Evolutionary conservation across 2,113 vertebrate genomes (phyloP).

Genomic region (Nerophis lumbriciformis): DNA sequence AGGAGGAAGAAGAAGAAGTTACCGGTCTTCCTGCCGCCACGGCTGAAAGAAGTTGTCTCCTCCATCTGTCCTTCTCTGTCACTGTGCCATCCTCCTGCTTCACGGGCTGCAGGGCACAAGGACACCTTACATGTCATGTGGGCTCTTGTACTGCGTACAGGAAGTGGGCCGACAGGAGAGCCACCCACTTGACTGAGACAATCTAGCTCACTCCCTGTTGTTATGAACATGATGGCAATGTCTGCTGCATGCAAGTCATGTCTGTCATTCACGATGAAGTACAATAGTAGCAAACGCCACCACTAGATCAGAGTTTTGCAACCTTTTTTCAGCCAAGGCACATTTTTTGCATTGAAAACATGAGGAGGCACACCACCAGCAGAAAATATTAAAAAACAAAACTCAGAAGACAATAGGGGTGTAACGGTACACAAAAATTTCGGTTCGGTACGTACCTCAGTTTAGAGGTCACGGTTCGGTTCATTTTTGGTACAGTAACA

Average conservation of each 20-base stretch:
- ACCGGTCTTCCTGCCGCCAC: constrained; percentile 70
- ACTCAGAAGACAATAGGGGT: no score
- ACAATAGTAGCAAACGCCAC: no score
- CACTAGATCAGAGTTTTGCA: no score
- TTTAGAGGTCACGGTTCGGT: no score
- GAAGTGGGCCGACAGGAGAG: constrained; percentile 23
- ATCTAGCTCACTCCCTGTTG: constrained; percentile 38
- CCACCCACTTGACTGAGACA: constrained; percentile 36
- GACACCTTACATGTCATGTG: constrained; percentile 31
- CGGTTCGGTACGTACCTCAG: no score
- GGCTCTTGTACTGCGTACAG: neutral
- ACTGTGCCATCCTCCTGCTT: constrained; percentile 69
- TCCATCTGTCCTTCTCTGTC: constrained; percentile 77
- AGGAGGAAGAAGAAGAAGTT: constrained; percentile 24
- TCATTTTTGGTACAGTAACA: no score
- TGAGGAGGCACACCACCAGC: no score
- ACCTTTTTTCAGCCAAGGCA: no score
- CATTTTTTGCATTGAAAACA: no score
- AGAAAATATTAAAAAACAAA: no score
- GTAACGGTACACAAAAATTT: no score
- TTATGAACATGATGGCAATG: neutral
- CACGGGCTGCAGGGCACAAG: constrained; percentile 69
- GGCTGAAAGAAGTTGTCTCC: constrained; percentile 72
- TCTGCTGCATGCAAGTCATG: neutral
- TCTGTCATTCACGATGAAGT: no score